Conservation (phyloP, 1,140 invertebrate genomes). For the Drosophila kikkawai region DNA sequence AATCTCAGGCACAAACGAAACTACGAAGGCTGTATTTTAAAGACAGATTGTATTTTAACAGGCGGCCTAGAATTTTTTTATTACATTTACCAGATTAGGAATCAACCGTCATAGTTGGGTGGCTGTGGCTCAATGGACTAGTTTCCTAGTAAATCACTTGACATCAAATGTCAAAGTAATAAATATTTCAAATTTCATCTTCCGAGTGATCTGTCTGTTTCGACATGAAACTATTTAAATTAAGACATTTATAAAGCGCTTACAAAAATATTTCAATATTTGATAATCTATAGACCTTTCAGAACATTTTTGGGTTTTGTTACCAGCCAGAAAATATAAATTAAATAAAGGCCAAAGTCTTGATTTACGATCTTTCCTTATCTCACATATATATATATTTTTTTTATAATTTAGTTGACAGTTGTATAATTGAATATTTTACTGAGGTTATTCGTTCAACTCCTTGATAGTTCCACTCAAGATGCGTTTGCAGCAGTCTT, state of each 20-base stretch:
- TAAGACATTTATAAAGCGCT: neutral
- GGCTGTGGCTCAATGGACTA: neutral
- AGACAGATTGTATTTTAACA: neutral
- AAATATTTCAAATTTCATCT: too few relatives aligned
- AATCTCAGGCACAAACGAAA: too few relatives aligned
- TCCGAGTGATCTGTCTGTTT: neutral
- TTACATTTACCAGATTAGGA: neutral
- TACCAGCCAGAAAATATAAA: neutral
- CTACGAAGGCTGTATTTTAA: neutral
- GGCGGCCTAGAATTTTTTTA: neutral
- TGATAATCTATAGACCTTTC: neutral
- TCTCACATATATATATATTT: neutral
- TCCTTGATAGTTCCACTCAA: constrained; percentile 7
- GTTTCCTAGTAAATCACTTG: neutral
- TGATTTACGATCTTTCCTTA: neutral
- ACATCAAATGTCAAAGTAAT: neutral
- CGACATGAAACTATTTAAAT: too few relatives aligned
- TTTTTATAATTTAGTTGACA: neutral
- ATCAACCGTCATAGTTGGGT: neutral
- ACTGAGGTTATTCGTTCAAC: neutral
- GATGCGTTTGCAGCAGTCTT: too few relatives aligned
- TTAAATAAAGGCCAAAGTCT: neutral
- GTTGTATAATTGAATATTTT: too few relatives aligned
- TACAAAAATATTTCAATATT: too few relatives aligned
- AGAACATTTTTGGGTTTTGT: too few relatives aligned